These are phyloP conservation scores for Globodera rostochiensis DNA, from an alignment of 1,140 invertebrate genomes.

Conservation along the genomic window DNA sequence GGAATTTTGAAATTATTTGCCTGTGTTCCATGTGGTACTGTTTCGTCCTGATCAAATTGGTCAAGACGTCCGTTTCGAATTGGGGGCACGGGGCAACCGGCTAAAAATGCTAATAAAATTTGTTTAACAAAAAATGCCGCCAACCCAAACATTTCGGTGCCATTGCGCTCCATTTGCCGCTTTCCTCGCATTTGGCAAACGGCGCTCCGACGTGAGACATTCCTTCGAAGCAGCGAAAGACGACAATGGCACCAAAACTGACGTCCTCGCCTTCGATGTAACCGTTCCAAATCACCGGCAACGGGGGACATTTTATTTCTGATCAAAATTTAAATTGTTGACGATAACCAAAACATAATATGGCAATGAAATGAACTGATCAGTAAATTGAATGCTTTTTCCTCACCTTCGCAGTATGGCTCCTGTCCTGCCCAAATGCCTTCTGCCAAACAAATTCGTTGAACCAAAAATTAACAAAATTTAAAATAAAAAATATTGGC, in stretches of 20 bases:
- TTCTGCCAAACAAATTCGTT: constrained; percentile 85
- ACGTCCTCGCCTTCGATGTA: constrained; percentile 90
- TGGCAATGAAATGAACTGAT: neutral
- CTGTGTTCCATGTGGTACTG: constrained; percentile 82
- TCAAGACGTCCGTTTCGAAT: constrained; percentile 79
- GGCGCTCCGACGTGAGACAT: constrained; percentile 75
- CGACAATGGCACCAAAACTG: constrained; percentile 83
- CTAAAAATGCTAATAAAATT: constrained; percentile 66
- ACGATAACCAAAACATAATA: constrained; percentile 24
- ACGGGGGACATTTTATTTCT: constrained; percentile 92
- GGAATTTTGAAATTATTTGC: constrained; percentile 68
- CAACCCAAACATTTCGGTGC: constrained; percentile 81
- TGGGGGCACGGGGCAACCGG: constrained; percentile 85
- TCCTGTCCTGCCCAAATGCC: constrained; percentile 85
- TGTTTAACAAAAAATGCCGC: constrained; percentile 22
- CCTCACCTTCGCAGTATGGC: constrained; percentile 81
- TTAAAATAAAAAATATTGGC: neutral
- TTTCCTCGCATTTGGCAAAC: constrained; percentile 85
- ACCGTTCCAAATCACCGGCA: constrained; percentile 86
- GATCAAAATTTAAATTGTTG: constrained; percentile 32
- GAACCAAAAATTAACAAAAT: constrained; percentile 64
- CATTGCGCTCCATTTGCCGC: constrained; percentile 88
- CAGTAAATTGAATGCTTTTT: constrained; percentile 17
- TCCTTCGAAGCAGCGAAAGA: constrained; percentile 87
- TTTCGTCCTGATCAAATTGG: constrained; percentile 66